These are phyloP conservation scores for Pygmarrhopalites habei DNA, from an alignment of 1,140 invertebrate genomes.

Conservation along the genomic window DNA sequence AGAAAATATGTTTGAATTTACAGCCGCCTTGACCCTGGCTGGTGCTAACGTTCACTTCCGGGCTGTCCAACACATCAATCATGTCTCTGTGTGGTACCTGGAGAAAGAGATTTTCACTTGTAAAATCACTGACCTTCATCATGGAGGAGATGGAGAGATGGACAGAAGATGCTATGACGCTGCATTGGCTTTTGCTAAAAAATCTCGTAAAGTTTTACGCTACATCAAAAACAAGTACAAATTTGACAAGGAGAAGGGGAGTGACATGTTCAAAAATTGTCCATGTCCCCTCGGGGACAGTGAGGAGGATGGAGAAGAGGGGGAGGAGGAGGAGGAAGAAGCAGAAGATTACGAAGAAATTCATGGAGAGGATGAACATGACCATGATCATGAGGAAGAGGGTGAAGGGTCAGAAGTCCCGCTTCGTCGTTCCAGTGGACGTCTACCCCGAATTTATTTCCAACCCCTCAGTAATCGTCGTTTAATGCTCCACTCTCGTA, in stretches of 20 bases:
- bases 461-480: background rate
- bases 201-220: background rate
- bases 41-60: constrained; percentile 10
- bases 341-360: too few relatives aligned
- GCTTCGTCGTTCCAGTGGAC: too few relatives aligned
- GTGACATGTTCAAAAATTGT: background rate
- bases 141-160: constrained; percentile 32
- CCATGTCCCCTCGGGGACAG: background rate
- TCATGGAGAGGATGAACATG: background rate
- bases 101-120: constrained; percentile 27
- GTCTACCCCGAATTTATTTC: background rate
- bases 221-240: background rate
- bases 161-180: constrained; percentile 21
- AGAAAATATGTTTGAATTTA: too few relatives aligned
- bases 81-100: constrained; percentile 28
- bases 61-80: constrained; percentile 25
- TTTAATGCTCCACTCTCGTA: background rate
- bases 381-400: background rate
- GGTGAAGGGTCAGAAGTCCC: too few relatives aligned
- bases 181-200: background rate
- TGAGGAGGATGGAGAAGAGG: too few relatives aligned
- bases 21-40: constrained; percentile 22
- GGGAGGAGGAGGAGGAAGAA: background rate
- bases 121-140: constrained; percentile 29
- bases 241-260: constrained; percentile 8